These are phyloP conservation scores for Stramonita haemastoma DNA, from an alignment of 2,888 invertebrate genomes.

Conservation along the genomic window DNA sequence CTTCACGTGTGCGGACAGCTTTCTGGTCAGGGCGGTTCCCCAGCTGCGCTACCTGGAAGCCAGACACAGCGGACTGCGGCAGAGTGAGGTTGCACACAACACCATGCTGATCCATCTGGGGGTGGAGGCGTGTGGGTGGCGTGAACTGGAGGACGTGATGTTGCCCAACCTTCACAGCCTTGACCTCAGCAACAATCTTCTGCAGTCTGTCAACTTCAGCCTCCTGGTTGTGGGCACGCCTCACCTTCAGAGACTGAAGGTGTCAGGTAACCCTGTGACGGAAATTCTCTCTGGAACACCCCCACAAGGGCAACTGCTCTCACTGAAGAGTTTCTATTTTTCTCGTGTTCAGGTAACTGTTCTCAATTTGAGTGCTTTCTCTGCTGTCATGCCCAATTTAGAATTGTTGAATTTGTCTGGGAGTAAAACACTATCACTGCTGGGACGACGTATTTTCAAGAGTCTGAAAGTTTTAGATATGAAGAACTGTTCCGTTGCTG, in stretches of 20 bases:
- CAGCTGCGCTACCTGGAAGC: neutral
- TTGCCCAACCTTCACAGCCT: neutral
- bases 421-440: slow-evolving; percentile 50
- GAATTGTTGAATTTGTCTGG: slow-evolving; percentile 43
- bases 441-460: neutral
- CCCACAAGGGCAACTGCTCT: neutral
- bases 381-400: neutral
- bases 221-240: neutral
- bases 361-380: slow-evolving; percentile 42
- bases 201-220: neutral
- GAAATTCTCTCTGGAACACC: neutral
- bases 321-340: slow-evolving; percentile 40
- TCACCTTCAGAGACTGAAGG: neutral
- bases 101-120: neutral
- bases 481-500: neutral
- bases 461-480: slow-evolving; percentile 18
- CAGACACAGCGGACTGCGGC: neutral
- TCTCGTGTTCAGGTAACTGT: slow-evolving; percentile 57
- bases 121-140: neutral
- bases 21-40: neutral
- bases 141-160: neutral
- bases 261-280: slow-evolving; percentile 3
- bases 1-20: neutral
- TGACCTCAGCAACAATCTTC: neutral
- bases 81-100: neutral